phyloP scores from a whole-genome alignment of 1,140 invertebrate genomes.

The Hetaerina americana region DNA sequence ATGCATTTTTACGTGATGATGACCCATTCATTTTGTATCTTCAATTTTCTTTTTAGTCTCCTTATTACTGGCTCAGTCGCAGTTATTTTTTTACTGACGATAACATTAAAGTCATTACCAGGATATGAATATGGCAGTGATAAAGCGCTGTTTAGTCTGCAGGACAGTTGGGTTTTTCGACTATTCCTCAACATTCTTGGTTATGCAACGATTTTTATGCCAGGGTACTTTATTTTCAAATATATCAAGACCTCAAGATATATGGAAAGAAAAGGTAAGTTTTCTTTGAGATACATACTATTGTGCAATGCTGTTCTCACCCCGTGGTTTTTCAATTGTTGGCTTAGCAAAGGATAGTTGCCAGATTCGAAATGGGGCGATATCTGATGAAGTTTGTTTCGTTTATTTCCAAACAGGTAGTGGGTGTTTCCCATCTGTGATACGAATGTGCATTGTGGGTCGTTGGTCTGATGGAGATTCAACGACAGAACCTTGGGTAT shows the following conservation, averaged over 20 bases:
- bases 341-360: too few species aligned
- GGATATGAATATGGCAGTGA: not conserved
- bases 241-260: conserved; percentile 71
- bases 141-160: conserved; percentile 8
- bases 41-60: conserved; percentile 25
- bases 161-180: conserved; percentile 60
- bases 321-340: too few species aligned
- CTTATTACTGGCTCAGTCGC: conserved; percentile 34
- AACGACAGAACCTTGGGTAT: not conserved
- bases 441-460: conserved; percentile 42
- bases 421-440: conserved; percentile 36
- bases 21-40: not conserved
- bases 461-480: not conserved
- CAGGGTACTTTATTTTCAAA: conserved; percentile 70
- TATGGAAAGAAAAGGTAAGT: conserved; percentile 61
- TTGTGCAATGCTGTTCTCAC: too few species aligned
- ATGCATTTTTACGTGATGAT: not conserved
- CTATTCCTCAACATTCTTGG: conserved; percentile 68
- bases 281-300: too few species aligned
- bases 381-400: too few species aligned
- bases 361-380: too few species aligned
- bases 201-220: conserved; percentile 79
- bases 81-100: conserved; percentile 27
- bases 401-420: conserved; percentile 27
- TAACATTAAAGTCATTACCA: not conserved